Conservation (phyloP, 2,888 invertebrate genomes). For the Cantharis rustica region DNA sequence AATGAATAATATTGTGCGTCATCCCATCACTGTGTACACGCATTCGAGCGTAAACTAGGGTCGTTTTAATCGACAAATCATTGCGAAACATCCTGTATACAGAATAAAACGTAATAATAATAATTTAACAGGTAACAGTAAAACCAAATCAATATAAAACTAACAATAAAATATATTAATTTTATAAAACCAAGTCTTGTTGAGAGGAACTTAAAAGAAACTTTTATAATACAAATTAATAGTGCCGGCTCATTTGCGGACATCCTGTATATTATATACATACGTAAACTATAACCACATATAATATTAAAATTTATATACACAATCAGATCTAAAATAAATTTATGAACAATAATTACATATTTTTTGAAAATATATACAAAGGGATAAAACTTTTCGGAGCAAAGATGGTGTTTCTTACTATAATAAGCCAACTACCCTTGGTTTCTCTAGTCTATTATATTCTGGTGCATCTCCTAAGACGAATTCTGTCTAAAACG, state of each 20-base stretch:
- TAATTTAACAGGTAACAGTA: slow-evolving; percentile 29
- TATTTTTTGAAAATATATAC: neutral
- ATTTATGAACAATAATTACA: neutral
- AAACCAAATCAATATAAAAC: slow-evolving; percentile 25
- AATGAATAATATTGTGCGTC: neutral
- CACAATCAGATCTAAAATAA: neutral
- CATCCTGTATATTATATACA: neutral
- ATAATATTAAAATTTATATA: neutral
- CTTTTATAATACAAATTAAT: neutral
- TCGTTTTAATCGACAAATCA: neutral
- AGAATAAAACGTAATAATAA: slow-evolving; percentile 27
- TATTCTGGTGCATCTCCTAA: neutral
- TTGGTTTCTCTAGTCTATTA: neutral
- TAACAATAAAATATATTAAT: slow-evolving; percentile 32
- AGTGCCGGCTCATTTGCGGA: neutral
- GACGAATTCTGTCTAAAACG: neutral
- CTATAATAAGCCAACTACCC: neutral
- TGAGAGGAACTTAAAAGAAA: slow-evolving; percentile 27
- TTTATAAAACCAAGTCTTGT: slow-evolving; percentile 29
- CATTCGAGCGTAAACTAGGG: neutral
- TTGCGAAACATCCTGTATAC: slow-evolving; percentile 4
- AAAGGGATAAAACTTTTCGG: neutral
- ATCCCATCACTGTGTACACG: neutral
- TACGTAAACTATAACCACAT: neutral
- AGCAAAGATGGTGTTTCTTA: neutral